Evolutionary conservation across 1,140 invertebrate species (phyloP).

Genomic region (Lasioglossum baleicum): DNA sequence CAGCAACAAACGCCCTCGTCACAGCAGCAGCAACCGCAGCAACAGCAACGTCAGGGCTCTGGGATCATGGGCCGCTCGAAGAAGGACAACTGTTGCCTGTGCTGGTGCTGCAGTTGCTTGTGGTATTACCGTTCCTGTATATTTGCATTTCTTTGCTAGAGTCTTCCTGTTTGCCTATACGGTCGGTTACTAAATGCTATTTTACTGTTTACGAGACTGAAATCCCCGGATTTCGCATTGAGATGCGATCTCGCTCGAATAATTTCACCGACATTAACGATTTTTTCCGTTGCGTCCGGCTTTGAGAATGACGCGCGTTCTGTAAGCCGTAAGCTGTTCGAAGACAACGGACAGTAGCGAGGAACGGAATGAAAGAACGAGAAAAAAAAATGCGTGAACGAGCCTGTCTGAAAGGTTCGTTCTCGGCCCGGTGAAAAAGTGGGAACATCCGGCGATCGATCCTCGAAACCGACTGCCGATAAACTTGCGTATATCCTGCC

Average conservation of each 20-base stretch:
- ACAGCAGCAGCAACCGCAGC: conserved; percentile 55
- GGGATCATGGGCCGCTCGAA: conserved; percentile 75
- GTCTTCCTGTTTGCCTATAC: no score
- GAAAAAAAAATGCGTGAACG: not conserved
- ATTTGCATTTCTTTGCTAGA: conserved; percentile 27
- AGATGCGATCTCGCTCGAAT: no score
- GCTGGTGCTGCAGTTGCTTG: conserved; percentile 87
- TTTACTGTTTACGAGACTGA: no score
- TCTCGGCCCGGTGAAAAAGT: not conserved
- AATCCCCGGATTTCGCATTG: no score
- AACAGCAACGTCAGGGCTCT: conserved; percentile 66
- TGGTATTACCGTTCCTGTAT: conserved; percentile 80
- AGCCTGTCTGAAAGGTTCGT: no score
- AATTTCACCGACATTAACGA: no score
- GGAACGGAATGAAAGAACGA: not conserved
- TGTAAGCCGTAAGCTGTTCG: not conserved
- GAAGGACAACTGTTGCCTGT: conserved; percentile 83
- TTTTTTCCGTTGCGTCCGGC: no score
- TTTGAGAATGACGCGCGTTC: not conserved
- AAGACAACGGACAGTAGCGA: conserved; percentile 15
- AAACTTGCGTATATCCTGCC: conserved; percentile 41
- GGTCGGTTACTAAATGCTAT: no score
- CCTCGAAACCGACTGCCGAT: conserved; percentile 30
- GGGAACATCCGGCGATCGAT: conserved; percentile 21
- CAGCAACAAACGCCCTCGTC: conserved; percentile 63